Evolutionary conservation across 2,888 invertebrate species (phyloP).

Genomic region (Nasonovia ribisnigri): DNA sequence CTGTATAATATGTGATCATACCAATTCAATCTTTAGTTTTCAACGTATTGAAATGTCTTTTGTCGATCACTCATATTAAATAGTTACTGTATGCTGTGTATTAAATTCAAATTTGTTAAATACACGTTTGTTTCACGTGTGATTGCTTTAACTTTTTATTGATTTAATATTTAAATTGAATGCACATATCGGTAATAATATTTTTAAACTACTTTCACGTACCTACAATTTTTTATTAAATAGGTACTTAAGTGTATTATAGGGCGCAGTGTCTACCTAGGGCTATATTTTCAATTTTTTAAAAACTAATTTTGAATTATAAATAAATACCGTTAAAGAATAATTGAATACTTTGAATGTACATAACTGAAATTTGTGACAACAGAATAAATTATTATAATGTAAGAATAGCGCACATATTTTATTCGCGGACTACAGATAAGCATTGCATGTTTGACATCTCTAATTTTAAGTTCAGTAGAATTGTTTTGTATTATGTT

Average conservation of each 20-base stretch:
- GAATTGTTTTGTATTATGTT: constrained; percentile 11
- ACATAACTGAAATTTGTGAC: neutral
- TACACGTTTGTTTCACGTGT: neutral
- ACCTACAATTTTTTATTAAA: neutral
- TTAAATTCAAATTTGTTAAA: neutral
- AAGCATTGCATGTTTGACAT: constrained; percentile 28
- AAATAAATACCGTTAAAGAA: neutral
- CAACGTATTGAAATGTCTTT: neutral
- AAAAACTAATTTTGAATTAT: neutral
- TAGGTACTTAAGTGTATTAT: neutral
- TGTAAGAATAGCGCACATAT: neutral
- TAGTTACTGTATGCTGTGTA: neutral
- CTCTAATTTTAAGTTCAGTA: neutral
- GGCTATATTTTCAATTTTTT: neutral
- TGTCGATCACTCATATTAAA: neutral
- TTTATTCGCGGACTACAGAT: neutral
- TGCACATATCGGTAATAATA: neutral
- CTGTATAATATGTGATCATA: neutral
- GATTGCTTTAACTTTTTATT: neutral
- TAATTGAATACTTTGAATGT: neutral
- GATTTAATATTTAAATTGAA: neutral
- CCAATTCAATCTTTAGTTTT: neutral
- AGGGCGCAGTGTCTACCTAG: neutral
- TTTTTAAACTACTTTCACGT: neutral
- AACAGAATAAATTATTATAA: neutral